Conservation (phyloP, 2,113 vertebrate species). For the Eubucco bourcierii region DNA sequence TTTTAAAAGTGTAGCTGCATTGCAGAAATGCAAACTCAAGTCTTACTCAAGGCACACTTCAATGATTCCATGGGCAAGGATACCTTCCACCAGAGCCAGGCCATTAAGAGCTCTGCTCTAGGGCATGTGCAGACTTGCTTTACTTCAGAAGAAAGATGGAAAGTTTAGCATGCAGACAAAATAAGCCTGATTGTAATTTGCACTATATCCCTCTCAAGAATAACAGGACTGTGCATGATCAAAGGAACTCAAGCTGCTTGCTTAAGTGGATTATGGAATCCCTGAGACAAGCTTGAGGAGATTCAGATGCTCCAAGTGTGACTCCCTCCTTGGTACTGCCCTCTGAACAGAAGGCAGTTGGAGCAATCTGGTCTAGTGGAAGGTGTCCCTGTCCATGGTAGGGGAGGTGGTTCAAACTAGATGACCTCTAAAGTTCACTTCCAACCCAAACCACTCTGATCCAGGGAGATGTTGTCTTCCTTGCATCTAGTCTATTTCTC, state of each 20-base stretch:
- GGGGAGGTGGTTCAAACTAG: too few species aligned
- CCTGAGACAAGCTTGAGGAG: not conserved
- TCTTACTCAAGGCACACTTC: accelerated
- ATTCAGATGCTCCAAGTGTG: not conserved
- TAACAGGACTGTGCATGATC: accelerated
- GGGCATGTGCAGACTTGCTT: not conserved
- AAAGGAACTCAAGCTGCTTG: not conserved
- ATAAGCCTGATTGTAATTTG: accelerated
- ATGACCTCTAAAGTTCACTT: too few species aligned
- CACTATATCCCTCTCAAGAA: not conserved
- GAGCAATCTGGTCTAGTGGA: too few species aligned
- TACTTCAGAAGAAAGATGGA: not conserved
- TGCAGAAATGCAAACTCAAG: not conserved
- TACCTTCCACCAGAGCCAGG: not conserved
- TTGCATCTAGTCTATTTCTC: too few species aligned
- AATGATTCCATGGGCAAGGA: not conserved
- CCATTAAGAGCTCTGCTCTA: accelerated
- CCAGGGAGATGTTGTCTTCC: too few species aligned
- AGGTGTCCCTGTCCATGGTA: too few species aligned
- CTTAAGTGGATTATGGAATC: not conserved
- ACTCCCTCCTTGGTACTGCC: not conserved
- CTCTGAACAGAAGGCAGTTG: not conserved
- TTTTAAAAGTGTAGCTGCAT: not conserved
- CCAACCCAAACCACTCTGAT: too few species aligned
- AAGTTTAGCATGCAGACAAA: not conserved